Evolutionary conservation across 2,888 invertebrate genomes (phyloP), one percentile per base, ranked within the genome.

Genomic region (Cepaea hortensis): DNA sequence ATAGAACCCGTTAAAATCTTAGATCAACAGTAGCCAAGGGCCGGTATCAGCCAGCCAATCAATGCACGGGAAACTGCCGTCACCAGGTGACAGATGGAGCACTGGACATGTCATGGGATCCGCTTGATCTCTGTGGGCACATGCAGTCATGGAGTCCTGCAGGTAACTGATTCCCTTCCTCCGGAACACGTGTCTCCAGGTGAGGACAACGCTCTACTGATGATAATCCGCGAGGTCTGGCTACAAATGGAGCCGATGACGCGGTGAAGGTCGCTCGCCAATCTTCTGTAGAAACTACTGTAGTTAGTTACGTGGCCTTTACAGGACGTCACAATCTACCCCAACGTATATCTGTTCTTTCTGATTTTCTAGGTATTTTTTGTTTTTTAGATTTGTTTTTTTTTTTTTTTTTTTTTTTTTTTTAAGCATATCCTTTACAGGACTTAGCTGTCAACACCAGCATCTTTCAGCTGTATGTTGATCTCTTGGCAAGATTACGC

Each of bases 71-170:
- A 82, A 82, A 72, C 72, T 72, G 82, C 82, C 73, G 72, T 82
- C 82, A 55, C 73, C 61, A 55, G 82, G 72, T 55, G 82, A 82
- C 82, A 73, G 82, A 70, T 82, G 82, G 72, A 73, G 81, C 82
- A 23, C 72, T 73, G 50, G 23, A 72, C n/a, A 46, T 35, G 82
- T 72, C 82, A 82, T 55, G 4, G 23, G 82, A 82, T 70, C 82
- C 0, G 15, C 50, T 82, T 82, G 82, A 82, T 82, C 82, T 72
- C 48, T 6, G 7, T 23, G 82, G 23, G 72, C 50, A 70, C 81
- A 81, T 18, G 70, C 48, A 35, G 13, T 9, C 50, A 23, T 70
- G 70, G 48, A 50, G 23, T 50, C n/a, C 48, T 50, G 70, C 81
- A 81, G 23, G 81, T 50, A 81, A 68, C 48, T 2, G 35, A 20